These are phyloP conservation scores for Dilophus febrilis DNA, from an alignment of 2,888 invertebrate genomes.

Conservation along the genomic window DNA sequence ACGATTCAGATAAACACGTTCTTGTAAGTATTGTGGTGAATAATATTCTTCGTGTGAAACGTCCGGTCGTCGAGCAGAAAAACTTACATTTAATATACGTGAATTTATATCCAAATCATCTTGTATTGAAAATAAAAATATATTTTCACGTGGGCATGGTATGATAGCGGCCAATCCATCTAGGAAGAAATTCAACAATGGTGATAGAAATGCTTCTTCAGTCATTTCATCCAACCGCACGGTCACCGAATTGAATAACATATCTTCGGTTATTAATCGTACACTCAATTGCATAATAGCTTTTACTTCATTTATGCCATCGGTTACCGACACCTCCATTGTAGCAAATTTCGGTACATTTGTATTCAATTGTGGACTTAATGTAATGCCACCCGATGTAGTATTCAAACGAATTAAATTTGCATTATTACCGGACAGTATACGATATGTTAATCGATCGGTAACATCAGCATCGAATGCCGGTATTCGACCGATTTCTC, in stretches of 20 bases:
- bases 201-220: conserved; percentile 78
- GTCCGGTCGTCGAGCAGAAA: conserved; percentile 71
- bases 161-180: conserved; percentile 84
- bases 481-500: conserved; percentile 78
- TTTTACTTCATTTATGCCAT: conserved; percentile 85
- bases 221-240: conserved; percentile 87
- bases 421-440: conserved; percentile 85
- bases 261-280: conserved; percentile 79
- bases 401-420: conserved; percentile 71
- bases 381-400: conserved; percentile 63
- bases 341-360: conserved; percentile 87
- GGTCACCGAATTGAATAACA: conserved; percentile 87
- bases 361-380: conserved; percentile 86
- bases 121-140: conserved; percentile 82
- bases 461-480: conserved; percentile 91
- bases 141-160: conserved; percentile 81
- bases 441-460: conserved; percentile 62
- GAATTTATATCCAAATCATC: conserved; percentile 80
- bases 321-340: conserved; percentile 85
- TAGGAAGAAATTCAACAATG: conserved; percentile 68
- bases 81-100: conserved; percentile 82
- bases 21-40: conserved; percentile 75
- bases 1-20: conserved; percentile 84
- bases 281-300: conserved; percentile 85
- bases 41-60: conserved; percentile 65